Base-by-base conservation (phyloP, 2,888 invertebrate species). In the Agonopterix heracliana region DNA sequence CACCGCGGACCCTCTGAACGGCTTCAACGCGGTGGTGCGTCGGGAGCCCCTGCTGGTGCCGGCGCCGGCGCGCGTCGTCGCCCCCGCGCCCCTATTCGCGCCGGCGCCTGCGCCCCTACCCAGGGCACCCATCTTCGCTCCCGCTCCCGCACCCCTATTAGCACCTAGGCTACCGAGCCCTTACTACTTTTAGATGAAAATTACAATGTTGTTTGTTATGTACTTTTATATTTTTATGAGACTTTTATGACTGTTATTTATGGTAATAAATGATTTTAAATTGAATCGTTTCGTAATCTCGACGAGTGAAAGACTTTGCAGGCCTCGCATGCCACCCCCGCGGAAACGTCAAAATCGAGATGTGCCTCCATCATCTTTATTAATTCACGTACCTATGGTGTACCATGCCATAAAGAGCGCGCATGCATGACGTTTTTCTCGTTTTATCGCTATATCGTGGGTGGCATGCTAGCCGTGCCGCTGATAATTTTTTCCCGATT, bases 1-100 rank as follows among this genome's bases (percentile, higher is more conserved):
- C 62, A 74, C 87, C 4, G 90, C 90, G 43, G 90, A 90, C 55
- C 68, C 90, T 2, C 59, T 90, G 40, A 89, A 90, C 59, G 90
- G 90, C 9, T 90, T 90, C 66, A 90, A 90, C 64, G 91, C 91
- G 45, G 87, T 90, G 1, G 90, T 91, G 0, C 86, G 87, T 52
- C 85, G 89, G 11, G 90, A 90, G 64, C 90, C 91, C 0, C 60
- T 90, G 8, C 71, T 73, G 2, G 58, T 68, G 40, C 60, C 71
- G 36, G 74, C 71, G 3, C 71, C 73, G 5, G 70, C 74, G 4
- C 60, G 66, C 17, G 63, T 81, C 0, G 64, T 68, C 1, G 74
- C 70, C 2, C 70, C 64, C 1, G 61, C 60, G 1, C 59, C 59
- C 1, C 71, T 74, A 0, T 50, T 74, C 0, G 78, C 74, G 2